A percentile compares a stretch with the other conserved stretches of the same genome.
Evolutionary conservation across 2,113 vertebrate genomes (phyloP).

Genomic region (Nothocercus julius): DNA sequence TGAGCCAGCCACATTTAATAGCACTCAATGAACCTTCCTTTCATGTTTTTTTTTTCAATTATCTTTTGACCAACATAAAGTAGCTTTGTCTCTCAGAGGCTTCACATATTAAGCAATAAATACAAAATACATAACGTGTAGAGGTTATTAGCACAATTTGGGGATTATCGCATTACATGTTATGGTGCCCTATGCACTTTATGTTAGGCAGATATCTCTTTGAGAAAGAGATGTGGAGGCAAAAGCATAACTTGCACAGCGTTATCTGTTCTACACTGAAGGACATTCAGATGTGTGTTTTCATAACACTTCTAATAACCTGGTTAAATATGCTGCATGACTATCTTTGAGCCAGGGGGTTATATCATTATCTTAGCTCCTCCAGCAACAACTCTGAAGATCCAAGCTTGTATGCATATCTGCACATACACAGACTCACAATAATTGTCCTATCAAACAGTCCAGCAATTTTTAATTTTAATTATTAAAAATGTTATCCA

Average conservation of each 20-base stretch:
- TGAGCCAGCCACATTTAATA: background rate
- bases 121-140: accelerated
- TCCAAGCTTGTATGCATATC: background rate
- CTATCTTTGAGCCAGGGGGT: background rate
- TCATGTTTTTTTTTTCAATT: background rate
- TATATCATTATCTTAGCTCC: background rate
- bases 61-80: background rate
- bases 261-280: background rate
- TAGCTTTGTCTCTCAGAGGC: background rate
- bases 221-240: background rate
- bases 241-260: background rate
- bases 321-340: background rate
- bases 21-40: background rate
- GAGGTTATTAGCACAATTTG: background rate
- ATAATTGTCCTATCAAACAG: background rate
- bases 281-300: background rate
- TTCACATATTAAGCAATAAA: background rate
- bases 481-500: constrained; percentile 33
- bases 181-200: background rate
- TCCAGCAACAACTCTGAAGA: background rate
- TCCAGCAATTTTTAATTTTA: constrained; percentile 2
- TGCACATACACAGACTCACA: background rate
- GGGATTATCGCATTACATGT: background rate
- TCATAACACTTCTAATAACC: background rate
- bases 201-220: background rate